A percentile compares a stretch with the other conserved stretches of the same genome.
Conservation (phyloP, 2,113 vertebrate species). For the Triplophysa dalaica region DNA sequence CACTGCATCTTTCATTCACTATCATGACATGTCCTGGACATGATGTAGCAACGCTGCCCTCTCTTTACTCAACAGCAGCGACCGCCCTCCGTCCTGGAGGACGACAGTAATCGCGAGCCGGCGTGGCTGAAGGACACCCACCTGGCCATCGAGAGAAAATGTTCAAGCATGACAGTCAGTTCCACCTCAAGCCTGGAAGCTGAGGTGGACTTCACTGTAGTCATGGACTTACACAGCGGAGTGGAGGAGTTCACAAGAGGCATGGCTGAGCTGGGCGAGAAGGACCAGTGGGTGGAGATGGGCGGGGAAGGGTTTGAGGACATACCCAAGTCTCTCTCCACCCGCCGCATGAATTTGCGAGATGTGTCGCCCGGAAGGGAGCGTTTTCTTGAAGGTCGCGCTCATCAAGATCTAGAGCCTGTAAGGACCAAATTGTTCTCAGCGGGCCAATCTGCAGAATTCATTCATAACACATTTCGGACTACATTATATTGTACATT, state of each 20-base stretch:
- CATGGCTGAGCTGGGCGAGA: slow-evolving; percentile 76
- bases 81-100: slow-evolving; percentile 70
- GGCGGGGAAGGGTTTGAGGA: slow-evolving; percentile 81
- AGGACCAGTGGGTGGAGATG: slow-evolving; percentile 80
- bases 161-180: slow-evolving; percentile 95
- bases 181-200: slow-evolving; percentile 94
- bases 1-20: slow-evolving; percentile 3
- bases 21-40: neutral
- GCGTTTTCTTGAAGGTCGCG: slow-evolving; percentile 60
- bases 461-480: neutral
- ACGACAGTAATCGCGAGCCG: slow-evolving; percentile 84
- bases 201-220: slow-evolving; percentile 90
- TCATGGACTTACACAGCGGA: slow-evolving; percentile 86
- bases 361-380: slow-evolving; percentile 71
- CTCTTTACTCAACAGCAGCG: slow-evolving; percentile 69
- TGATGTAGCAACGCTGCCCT: slow-evolving; percentile 12
- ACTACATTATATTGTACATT: slow-evolving; percentile 6
- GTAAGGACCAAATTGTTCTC: slow-evolving; percentile 40
- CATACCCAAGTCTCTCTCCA: slow-evolving; percentile 71
- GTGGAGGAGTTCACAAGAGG: slow-evolving; percentile 85
- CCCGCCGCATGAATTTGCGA: slow-evolving; percentile 65
- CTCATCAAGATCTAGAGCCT: slow-evolving; percentile 69
- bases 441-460: slow-evolving; percentile 17
- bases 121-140: slow-evolving; percentile 85
- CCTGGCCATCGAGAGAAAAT: slow-evolving; percentile 92